Evolutionary conservation across 2,113 vertebrate species (phyloP).

Genomic region (Athene cunicularia): DNA sequence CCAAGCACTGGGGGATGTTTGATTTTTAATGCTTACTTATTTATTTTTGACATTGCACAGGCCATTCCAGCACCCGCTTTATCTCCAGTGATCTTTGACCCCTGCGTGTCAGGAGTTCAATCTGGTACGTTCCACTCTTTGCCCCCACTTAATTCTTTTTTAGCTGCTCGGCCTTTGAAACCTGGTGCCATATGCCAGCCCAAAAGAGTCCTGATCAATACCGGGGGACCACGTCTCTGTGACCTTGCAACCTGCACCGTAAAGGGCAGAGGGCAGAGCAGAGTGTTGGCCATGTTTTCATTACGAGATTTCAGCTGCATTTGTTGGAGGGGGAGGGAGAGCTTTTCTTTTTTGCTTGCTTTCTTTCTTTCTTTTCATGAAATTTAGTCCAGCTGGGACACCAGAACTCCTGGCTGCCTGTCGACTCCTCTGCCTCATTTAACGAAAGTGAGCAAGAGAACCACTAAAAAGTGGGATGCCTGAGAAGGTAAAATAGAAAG

Average conservation of each 20-base stretch:
- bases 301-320: not conserved
- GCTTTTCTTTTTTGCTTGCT: not conserved
- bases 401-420: not conserved
- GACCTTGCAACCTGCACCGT: constrained; percentile 28
- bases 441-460: not conserved
- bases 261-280: constrained; percentile 47
- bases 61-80: constrained; percentile 23
- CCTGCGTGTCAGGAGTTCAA: constrained; percentile 56
- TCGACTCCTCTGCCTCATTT: not conserved
- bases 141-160: constrained; percentile 61
- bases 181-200: constrained; percentile 32
- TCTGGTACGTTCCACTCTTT: constrained; percentile 65
- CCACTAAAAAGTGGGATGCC: not conserved
- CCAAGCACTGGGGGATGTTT: not conserved
- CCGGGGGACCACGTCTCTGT: not conserved
- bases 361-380: constrained; percentile 15
- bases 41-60: constrained; percentile 33
- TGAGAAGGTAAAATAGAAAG: not conserved
- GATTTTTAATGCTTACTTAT: constrained; percentile 38
- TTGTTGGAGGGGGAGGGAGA: constrained; percentile 34
- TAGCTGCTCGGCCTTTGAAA: constrained; percentile 32
- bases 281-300: not conserved
- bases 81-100: constrained; percentile 52
- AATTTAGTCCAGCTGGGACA: not conserved
- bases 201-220: constrained; percentile 47